Percentiles rank a stretch among this genome's conserved stretches.
These are phyloP conservation scores for Felis catus DNA, from an alignment of 2,113 vertebrate species.

Conservation along the genomic window DNA sequence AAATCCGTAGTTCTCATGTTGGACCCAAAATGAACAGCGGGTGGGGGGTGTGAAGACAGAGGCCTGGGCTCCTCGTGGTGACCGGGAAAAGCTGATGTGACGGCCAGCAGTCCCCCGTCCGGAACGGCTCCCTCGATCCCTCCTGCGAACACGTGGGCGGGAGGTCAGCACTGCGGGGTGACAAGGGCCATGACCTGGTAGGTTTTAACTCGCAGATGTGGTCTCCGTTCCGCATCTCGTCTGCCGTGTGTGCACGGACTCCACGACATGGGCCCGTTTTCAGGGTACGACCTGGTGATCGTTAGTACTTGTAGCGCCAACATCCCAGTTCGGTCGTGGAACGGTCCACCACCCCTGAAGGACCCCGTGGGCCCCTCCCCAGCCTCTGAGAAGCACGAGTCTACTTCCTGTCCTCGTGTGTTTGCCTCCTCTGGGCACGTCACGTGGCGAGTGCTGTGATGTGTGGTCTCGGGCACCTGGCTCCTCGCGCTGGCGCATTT, in stretches of 20 bases:
- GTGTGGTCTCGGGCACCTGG: neutral
- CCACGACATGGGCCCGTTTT: neutral
- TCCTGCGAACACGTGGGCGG: neutral
- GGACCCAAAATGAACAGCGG: neutral
- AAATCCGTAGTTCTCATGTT: neutral
- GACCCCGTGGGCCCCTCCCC: no score
- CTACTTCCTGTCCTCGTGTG: neutral
- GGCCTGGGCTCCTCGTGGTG: neutral
- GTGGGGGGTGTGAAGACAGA: neutral
- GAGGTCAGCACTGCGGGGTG: neutral
- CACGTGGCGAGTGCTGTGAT: neutral
- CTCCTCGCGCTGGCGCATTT: neutral
- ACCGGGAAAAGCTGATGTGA: accelerated
- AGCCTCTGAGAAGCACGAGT: no score
- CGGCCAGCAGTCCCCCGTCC: neutral
- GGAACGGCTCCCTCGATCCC: neutral
- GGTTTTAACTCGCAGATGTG: neutral
- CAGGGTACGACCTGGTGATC: neutral
- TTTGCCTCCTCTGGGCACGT: neutral
- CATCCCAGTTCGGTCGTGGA: neutral
- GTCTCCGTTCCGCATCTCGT: neutral
- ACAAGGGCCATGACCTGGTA: neutral
- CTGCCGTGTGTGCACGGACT: neutral
- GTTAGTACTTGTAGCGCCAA: neutral
- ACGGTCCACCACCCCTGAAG: neutral